Evolutionary conservation across 2,888 invertebrate species (phyloP), one percentile per base, ranked within the genome.

Genomic region (Hirtodrosophila alboralis): DNA sequence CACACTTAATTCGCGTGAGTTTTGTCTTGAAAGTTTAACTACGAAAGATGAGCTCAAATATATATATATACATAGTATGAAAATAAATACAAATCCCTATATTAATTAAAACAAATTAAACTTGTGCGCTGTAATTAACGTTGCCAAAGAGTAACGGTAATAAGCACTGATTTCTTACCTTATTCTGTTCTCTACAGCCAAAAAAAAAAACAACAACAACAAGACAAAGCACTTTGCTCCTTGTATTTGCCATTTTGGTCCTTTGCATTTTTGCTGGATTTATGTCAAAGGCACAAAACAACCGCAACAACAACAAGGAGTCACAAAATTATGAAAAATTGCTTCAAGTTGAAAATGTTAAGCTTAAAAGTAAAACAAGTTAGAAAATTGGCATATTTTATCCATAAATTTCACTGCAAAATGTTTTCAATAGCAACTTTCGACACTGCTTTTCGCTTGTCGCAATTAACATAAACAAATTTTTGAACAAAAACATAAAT

Each of bases 401-500:
- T 76, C 74, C 79, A 79, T 79, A 85, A 84, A 85, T 84, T 67
- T 60, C 8, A 21, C 31, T 33, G 40, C 52, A 59, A 18, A 18
- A 18, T 18, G n/a, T 60, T 64, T 57, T 57, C 41, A 18, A 34
- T 44, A 73, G 52, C 45, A 33, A 43, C n/a, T 62, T 72, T 68
- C 66, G 78, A 65, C 75, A 63, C 60, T 63, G 84, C 77, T 77
- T 65, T 49, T 63, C 47, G 43, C 78, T 58, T 84, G 78, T 75
- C 64, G 58, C 86, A 85, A 79, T 79, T 85, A 79, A 84, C 84
- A 84, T 84, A 77, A 41, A 80, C 84, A 85, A 84, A 65, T 83
- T 79, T 45, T 23, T 23, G 23, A 23, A 61, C 69, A 62, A 33
- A 23, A 45, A 65, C 76, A 79, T 83, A 79, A 79, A 85, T 79